Conservation (phyloP, 2,113 vertebrate species). For the Origma solitaria region DNA sequence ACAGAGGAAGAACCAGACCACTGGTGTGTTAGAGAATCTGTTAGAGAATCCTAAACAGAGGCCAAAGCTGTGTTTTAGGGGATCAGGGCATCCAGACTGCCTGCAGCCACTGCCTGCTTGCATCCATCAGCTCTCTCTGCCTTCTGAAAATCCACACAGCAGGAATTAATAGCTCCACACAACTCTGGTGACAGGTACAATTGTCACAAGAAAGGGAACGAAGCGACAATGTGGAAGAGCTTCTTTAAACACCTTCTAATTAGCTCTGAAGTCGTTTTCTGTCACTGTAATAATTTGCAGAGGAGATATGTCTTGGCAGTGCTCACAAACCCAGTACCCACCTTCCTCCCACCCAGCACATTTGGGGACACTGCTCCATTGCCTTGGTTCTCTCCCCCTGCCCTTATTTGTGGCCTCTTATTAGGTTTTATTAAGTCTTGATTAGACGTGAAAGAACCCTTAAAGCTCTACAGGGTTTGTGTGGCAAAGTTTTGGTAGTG, state of each 20-base stretch:
- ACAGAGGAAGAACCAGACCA: not conserved
- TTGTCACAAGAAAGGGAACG: conserved; percentile 42
- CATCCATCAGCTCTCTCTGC: not conserved
- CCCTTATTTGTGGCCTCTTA: not conserved
- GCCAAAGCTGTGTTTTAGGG: not conserved
- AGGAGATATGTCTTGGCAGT: not conserved
- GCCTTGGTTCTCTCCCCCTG: not conserved
- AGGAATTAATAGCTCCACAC: conserved; percentile 35
- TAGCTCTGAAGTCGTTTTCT: conserved; percentile 58
- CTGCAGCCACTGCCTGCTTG: not conserved
- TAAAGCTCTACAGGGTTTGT: not conserved
- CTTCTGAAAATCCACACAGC: not conserved
- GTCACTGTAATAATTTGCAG: conserved; percentile 46
- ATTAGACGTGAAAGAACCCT: not conserved
- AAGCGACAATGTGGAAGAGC: conserved; percentile 37
- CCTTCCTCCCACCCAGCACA: not conserved
- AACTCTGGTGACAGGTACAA: conserved; percentile 53
- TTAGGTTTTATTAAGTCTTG: not conserved
- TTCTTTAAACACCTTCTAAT: conserved; percentile 64
- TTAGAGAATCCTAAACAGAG: not conserved
- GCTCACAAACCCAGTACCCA: conserved; percentile 4
- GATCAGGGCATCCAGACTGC: not conserved
- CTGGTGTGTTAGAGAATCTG: not conserved
- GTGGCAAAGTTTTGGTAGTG: not conserved
- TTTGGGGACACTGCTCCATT: not conserved